Evolutionary conservation across 2,797 vertebrate species (phyloP).

Genomic region (Sarcoramphus papa): DNA sequence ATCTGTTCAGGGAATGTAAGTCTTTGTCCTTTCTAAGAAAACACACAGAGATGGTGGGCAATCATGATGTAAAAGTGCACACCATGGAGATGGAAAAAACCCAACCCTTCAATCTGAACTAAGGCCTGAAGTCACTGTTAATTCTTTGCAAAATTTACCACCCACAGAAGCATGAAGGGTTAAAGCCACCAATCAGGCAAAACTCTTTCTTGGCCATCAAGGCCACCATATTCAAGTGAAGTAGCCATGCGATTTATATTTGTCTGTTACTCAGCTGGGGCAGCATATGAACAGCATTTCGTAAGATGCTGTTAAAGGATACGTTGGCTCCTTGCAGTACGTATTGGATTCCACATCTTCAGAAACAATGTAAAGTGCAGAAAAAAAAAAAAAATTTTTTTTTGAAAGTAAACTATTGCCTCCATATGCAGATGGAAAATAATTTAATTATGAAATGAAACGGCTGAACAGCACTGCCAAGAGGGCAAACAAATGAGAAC

Average conservation of each 20-base stretch:
- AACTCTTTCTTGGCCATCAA: background rate
- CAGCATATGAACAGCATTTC: background rate
- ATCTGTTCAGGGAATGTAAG: background rate
- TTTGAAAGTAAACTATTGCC: background rate
- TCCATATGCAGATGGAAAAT: background rate
- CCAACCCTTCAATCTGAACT: background rate
- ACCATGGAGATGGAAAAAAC: background rate
- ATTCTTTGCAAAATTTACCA: background rate
- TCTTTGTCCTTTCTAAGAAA: background rate
- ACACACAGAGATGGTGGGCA: background rate
- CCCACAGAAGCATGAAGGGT: background rate
- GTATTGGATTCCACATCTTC: background rate
- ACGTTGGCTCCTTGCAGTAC: background rate
- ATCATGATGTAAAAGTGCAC: background rate
- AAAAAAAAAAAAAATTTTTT: background rate
- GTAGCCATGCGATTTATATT: background rate
- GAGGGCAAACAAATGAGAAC: conserved; percentile 12
- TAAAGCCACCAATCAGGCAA: background rate
- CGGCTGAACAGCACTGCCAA: background rate
- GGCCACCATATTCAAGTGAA: background rate
- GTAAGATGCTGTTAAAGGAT: background rate
- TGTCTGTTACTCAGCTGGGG: background rate
- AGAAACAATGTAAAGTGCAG: background rate
- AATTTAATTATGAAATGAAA: conserved; percentile 40
- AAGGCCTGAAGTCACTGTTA: background rate